phyloP scores from a whole-genome alignment of 2,113 vertebrate species.

The Meriones unguiculatus region DNA sequence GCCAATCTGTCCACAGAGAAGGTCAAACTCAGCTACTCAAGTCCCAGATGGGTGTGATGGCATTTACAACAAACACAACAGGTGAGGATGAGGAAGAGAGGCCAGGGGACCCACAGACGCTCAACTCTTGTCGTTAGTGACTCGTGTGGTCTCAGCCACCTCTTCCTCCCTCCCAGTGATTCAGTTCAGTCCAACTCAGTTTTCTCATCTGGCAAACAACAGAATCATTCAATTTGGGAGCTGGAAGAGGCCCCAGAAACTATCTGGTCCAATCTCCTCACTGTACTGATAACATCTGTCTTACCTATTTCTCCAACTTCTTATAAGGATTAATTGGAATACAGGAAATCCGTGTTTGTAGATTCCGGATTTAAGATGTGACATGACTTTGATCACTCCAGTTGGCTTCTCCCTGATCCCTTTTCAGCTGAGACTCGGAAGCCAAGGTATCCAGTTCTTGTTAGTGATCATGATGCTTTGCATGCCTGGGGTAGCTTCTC shows the following conservation, averaged over 20 bases:
- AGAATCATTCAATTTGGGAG: constrained; percentile 60
- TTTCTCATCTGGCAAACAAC: constrained; percentile 52
- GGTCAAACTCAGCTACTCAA: neutral
- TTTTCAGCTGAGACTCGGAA: neutral
- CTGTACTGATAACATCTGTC: constrained; percentile 35
- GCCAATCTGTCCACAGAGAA: too few species aligned
- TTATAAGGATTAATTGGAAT: constrained; percentile 30
- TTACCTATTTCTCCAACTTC: neutral
- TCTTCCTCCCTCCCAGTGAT: neutral
- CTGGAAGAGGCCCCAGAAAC: constrained; percentile 62
- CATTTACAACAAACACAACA: too few species aligned
- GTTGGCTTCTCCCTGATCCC: neutral
- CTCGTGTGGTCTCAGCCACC: neutral
- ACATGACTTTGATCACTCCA: neutral
- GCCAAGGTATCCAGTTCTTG: neutral
- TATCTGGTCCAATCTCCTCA: constrained; percentile 45
- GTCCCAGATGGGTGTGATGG: neutral
- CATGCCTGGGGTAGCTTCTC: neutral
- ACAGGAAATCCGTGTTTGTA: neutral
- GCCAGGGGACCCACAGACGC: neutral
- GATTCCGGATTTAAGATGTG: neutral
- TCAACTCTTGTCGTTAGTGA: neutral
- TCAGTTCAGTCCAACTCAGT: neutral
- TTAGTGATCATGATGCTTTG: too few species aligned
- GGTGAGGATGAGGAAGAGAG: neutral